Evolutionary conservation across 2,797 vertebrate genomes (phyloP).

Genomic region (Botia almorhae): DNA sequence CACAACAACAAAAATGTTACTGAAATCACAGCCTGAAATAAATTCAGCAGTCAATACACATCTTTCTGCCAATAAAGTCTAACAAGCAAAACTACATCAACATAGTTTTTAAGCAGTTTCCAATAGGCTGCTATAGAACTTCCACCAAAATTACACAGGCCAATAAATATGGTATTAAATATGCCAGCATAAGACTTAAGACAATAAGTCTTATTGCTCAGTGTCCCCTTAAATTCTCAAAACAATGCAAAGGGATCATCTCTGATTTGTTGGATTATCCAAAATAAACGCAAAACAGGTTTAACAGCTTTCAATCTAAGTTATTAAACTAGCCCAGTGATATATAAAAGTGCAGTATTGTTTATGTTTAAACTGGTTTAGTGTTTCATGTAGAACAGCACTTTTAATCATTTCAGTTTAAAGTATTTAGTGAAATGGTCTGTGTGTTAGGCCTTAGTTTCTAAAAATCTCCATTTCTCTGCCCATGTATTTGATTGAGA

Average conservation of each 20-base stretch:
- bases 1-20: background rate
- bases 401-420: slow-evolving; percentile 41
- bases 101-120: background rate
- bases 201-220: background rate
- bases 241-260: background rate
- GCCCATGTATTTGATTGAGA: slow-evolving; percentile 44
- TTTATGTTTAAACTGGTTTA: slow-evolving; percentile 23
- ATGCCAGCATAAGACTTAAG: background rate
- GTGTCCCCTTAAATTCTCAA: slow-evolving; percentile 8
- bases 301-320: slow-evolving; percentile 28
- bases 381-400: slow-evolving; percentile 25
- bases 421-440: slow-evolving; percentile 36
- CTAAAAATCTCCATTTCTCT: slow-evolving; percentile 12
- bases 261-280: slow-evolving; percentile 11
- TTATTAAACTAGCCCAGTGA: slow-evolving; percentile 2
- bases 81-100: background rate
- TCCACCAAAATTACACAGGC: slow-evolving; percentile 6
- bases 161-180: slow-evolving; percentile 3
- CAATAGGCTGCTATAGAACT: background rate
- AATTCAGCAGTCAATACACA: background rate
- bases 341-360: background rate
- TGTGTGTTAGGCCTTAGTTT: slow-evolving; percentile 34
- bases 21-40: background rate
- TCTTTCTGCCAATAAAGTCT: background rate
- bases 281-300: slow-evolving; percentile 19